A percentile compares a stretch with the other conserved stretches of the same genome.
Evolutionary conservation across 2,113 vertebrate genomes (phyloP).

Genomic region (Corapipo altera): DNA sequence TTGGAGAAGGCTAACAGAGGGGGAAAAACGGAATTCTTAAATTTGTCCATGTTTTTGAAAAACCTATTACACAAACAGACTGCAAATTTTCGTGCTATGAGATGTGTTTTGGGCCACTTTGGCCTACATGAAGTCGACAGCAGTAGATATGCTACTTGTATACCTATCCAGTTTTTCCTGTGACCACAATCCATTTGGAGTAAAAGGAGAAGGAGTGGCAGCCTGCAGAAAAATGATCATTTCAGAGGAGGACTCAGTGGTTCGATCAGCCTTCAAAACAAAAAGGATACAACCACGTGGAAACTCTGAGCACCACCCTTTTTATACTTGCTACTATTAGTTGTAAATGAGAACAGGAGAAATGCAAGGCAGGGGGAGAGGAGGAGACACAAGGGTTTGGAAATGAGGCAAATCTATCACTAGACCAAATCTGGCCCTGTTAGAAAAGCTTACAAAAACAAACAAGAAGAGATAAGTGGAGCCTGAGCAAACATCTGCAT

Average conservation of each 20-base stretch:
- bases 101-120: not conserved
- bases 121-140: not conserved
- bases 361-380: not conserved
- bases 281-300: not conserved
- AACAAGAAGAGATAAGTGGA: not conserved
- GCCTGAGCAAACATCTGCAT: not conserved
- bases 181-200: not conserved
- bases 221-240: not conserved
- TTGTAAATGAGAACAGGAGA: not conserved
- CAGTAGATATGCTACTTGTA: not conserved
- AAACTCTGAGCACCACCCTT: not conserved
- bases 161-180: slow-evolving; percentile 22
- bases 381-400: not conserved
- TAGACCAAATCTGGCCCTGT: not conserved
- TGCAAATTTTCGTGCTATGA: not conserved
- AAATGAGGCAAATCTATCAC: not conserved
- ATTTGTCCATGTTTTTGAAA: not conserved
- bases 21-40: not conserved
- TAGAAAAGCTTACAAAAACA: not conserved
- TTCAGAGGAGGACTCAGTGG: not conserved
- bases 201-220: not conserved
- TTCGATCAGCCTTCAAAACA: not conserved
- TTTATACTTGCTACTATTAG: not conserved
- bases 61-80: not conserved
- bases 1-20: not conserved